These are phyloP conservation scores for Helogale parvula DNA, from an alignment of 2,113 vertebrate species.

Conservation along the genomic window DNA sequence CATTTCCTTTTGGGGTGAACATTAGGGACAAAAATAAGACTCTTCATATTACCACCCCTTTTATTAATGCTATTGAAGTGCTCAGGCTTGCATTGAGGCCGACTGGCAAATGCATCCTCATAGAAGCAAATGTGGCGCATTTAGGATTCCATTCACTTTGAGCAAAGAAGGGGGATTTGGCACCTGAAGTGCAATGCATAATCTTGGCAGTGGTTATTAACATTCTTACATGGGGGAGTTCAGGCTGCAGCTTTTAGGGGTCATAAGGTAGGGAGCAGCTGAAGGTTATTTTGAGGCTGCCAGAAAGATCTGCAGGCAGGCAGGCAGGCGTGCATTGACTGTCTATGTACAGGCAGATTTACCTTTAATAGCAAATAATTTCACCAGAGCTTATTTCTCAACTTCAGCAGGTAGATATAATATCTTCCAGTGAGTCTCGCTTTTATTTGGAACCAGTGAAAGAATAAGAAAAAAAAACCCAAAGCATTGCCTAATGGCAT, in stretches of 20 bases:
- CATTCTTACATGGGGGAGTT: constrained; percentile 54
- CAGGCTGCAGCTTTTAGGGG: constrained; percentile 31
- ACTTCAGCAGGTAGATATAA: constrained; percentile 21
- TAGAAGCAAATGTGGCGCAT: constrained; percentile 70
- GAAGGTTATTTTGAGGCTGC: constrained; percentile 66
- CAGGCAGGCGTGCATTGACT: constrained; percentile 48
- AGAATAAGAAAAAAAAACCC: constrained; percentile 36
- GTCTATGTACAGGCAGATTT: constrained; percentile 39
- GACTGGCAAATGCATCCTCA: constrained; percentile 78
- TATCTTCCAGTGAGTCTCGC: constrained; percentile 57
- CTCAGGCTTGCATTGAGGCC: constrained; percentile 77
- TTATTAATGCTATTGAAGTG: constrained; percentile 80
- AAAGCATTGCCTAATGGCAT: neutral
- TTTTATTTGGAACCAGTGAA: constrained; percentile 65
- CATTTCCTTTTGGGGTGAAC: constrained; percentile 86
- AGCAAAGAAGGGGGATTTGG: constrained; percentile 70
- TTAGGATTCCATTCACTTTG: constrained; percentile 74
- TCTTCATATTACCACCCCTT: constrained; percentile 78
- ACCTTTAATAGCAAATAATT: constrained; percentile 57
- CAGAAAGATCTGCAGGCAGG: constrained; percentile 45
- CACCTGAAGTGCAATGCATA: constrained; percentile 46
- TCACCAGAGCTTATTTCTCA: constrained; percentile 48
- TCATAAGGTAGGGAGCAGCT: constrained; percentile 53
- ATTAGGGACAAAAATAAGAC: constrained; percentile 84
- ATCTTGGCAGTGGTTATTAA: constrained; percentile 68